A percentile compares a stretch with the other conserved stretches of the same genome.
Conservation (phyloP, 2,888 invertebrate species). For the Xanthorhoe spadicearia region DNA sequence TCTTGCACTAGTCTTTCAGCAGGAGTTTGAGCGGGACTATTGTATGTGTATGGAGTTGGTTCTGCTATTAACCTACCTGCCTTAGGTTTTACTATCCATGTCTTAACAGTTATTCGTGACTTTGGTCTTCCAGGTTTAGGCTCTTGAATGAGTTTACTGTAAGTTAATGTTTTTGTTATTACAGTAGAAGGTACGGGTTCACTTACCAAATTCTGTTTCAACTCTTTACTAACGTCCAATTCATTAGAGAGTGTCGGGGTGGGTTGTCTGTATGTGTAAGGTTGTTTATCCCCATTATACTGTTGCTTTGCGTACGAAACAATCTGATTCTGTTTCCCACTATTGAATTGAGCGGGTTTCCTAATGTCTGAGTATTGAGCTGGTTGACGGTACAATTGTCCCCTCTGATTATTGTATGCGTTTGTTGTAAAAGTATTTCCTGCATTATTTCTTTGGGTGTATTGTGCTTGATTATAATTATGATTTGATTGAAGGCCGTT, state of each 20-base stretch:
- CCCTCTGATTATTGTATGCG: slow-evolving; percentile 51
- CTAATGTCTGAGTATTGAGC: slow-evolving; percentile 55
- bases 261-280: slow-evolving; percentile 58
- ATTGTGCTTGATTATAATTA: slow-evolving; percentile 48
- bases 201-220: slow-evolving; percentile 78
- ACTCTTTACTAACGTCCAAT: slow-evolving; percentile 57
- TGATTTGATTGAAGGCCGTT: slow-evolving; percentile 47
- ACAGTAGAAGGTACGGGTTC: slow-evolving; percentile 61
- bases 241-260: slow-evolving; percentile 54
- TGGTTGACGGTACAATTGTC: slow-evolving; percentile 52
- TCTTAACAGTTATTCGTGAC: slow-evolving; percentile 75
- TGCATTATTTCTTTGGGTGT: slow-evolving; percentile 51
- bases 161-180: slow-evolving; percentile 72
- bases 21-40: slow-evolving; percentile 56
- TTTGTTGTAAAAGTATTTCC: slow-evolving; percentile 45
- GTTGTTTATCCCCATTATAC: slow-evolving; percentile 59
- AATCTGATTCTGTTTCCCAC: slow-evolving; percentile 54
- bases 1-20: slow-evolving; percentile 54
- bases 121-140: slow-evolving; percentile 67
- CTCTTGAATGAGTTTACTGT: slow-evolving; percentile 66
- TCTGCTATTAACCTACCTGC: slow-evolving; percentile 60
- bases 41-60: slow-evolving; percentile 64
- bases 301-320: slow-evolving; percentile 59
- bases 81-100: slow-evolving; percentile 79
- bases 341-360: slow-evolving; percentile 51